Base-by-base conservation (phyloP, 2,113 vertebrate species). In the Eulemur rufifrons region DNA sequence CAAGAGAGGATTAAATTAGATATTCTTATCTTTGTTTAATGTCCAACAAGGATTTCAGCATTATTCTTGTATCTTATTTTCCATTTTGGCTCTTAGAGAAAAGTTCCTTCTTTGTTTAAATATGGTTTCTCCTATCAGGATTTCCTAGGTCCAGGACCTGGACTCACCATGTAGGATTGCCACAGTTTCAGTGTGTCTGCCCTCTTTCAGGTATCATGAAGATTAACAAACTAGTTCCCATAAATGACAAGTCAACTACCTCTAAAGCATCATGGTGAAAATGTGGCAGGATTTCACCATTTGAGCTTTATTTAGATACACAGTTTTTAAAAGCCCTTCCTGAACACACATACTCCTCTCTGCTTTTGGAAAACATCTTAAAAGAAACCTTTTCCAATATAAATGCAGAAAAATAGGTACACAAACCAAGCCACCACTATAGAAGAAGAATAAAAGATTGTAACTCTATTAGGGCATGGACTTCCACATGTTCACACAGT, bases 391-490 rank as follows among this genome's bases (percentile, higher is more conserved):
- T 97, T 97, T 95, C 91, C 96, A 97, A 81, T 96, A 95, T 89
- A 96, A 97, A 98, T 96, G 96, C 97, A 97, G 90, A 98, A 95
- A 98, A 94, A 97, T 85, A 98, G 94, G 94, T 96, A 96, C 95
- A 98, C 86, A 98, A 97, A 97, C 91, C 92, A 94, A 98, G 84
- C 20, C 90, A 95, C 83, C 97, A 97, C 97, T 97, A 94, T 18
- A 91, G 94, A 97, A 96, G 91, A 96, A 98, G 97, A 98, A 98
- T 90, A 7, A 0, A 97, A 98, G 96, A 95, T 93, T 92, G 64
- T 18, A 13, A 81, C 95, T 98, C 98, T 97, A 96, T 95, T 77
- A 98, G 98, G 97, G 98, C 98, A 98, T 96, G 95, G 95, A 97
- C 85, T 94, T 96, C 93, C 96, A 97, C 95, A 80, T 94, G 56